Conservation (phyloP, 23 tunicate genomes). For the Pegea sp. region DNA sequence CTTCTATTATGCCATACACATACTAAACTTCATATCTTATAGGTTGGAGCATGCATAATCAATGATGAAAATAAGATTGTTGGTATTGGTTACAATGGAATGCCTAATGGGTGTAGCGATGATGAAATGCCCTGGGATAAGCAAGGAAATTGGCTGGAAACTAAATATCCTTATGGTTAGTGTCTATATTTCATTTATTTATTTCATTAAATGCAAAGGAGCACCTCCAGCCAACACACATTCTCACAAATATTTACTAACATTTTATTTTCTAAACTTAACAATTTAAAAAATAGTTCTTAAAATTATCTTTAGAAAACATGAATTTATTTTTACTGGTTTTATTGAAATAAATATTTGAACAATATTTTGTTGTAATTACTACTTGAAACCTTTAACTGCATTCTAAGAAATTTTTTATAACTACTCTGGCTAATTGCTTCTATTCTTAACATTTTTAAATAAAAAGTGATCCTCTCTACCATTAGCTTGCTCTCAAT, state of each 20-base stretch:
- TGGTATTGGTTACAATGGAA: slow-evolving; percentile 98
- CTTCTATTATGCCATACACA: background rate
- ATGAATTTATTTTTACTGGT: too few species aligned
- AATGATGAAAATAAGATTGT: slow-evolving; percentile 85
- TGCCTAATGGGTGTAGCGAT: slow-evolving; percentile 89
- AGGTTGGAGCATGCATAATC: slow-evolving; percentile 99
- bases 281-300: too few species aligned
- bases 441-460: too few species aligned
- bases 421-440: too few species aligned
- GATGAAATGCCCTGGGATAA: slow-evolving; percentile 67
- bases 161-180: slow-evolving; percentile 95
- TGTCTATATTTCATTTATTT: background rate
- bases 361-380: too few species aligned
- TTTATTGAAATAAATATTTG: too few species aligned
- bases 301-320: too few species aligned
- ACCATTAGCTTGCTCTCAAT: too few species aligned
- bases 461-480: too few species aligned
- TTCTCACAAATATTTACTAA: too few species aligned
- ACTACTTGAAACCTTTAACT: too few species aligned
- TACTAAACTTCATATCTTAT: background rate
- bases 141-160: slow-evolving; percentile 47
- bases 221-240: background rate
- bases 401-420: too few species aligned
- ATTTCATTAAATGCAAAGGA: background rate
- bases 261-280: background rate